A percentile compares a stretch with the other conserved stretches of the same genome.
Evolutionary conservation across 2,888 invertebrate species (phyloP).

Genomic region (Melanotus villosus): DNA sequence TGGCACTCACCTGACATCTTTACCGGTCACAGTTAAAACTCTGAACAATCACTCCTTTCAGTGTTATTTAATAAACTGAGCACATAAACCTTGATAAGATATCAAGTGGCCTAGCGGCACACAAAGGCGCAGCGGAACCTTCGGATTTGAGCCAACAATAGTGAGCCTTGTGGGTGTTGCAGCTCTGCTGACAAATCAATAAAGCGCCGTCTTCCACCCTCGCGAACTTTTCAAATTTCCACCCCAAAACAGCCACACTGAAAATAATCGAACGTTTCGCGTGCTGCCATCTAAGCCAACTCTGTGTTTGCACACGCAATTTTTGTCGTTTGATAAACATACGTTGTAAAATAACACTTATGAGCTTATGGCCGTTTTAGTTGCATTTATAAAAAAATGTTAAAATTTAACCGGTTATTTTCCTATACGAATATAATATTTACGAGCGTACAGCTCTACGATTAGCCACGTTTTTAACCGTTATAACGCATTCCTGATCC

Average conservation of each 20-base stretch:
- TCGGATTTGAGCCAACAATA: conserved; percentile 38
- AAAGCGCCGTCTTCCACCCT: conserved; percentile 24
- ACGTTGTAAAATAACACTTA: no score
- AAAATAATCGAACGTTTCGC: neutral
- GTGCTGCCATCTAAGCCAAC: conserved; percentile 11
- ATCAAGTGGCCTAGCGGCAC: conserved; percentile 32
- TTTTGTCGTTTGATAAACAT: neutral
- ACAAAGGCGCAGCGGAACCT: conserved; percentile 32
- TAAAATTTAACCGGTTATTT: no score
- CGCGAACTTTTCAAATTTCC: conserved; percentile 27
- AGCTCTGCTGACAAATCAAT: conserved; percentile 24
- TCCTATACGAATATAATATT: no score
- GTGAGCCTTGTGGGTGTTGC: conserved; percentile 22
- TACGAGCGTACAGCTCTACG: neutral
- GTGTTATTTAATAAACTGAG: conserved; percentile 36
- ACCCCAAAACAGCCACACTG: neutral
- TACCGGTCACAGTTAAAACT: neutral
- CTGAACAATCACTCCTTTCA: conserved; percentile 32
- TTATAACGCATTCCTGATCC: conserved; percentile 25
- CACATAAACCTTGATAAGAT: conserved; percentile 43
- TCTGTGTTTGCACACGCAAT: no score
- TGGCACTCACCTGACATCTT: conserved; percentile 36
- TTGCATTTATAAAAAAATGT: no score
- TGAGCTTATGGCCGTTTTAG: no score
- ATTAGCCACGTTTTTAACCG: conserved; percentile 6